Percentiles rank a stretch among this genome's conserved stretches.
Evolutionary conservation across 1,140 invertebrate species (phyloP).

Genomic region (Spodoptera litura): DNA sequence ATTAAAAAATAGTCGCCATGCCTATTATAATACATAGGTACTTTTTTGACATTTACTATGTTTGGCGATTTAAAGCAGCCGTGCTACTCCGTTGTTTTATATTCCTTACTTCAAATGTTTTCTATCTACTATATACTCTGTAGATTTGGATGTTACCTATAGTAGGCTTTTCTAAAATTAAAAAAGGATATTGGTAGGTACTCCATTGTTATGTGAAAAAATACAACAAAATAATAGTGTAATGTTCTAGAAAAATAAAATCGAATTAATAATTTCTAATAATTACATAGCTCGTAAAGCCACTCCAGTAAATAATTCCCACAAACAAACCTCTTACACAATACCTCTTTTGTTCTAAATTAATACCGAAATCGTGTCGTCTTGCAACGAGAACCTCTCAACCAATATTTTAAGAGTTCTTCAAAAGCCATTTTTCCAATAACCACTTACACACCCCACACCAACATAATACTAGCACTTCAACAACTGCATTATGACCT

Average conservation of each 20-base stretch:
- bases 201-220: no score
- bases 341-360: conserved; percentile 53
- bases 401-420: conserved; percentile 62
- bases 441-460: conserved; percentile 70
- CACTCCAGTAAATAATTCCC: conserved; percentile 45
- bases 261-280: not conserved
- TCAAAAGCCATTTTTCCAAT: conserved; percentile 78
- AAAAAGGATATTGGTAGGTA: no score
- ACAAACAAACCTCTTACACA: conserved; percentile 41
- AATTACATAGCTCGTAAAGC: not conserved
- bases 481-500: conserved; percentile 43
- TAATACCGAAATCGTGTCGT: conserved; percentile 61
- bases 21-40: no score
- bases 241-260: not conserved
- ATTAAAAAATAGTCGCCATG: no score
- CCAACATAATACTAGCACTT: conserved; percentile 34
- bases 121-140: no score
- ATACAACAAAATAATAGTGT: not conserved
- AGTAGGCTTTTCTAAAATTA: no score
- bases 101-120: no score
- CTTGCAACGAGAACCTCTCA: conserved; percentile 56
- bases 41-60: no score
- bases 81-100: no score
- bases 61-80: no score
- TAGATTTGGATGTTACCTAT: no score